Conservation (phyloP, 2,888 invertebrate genomes). For the Eupithecia inturbata region DNA sequence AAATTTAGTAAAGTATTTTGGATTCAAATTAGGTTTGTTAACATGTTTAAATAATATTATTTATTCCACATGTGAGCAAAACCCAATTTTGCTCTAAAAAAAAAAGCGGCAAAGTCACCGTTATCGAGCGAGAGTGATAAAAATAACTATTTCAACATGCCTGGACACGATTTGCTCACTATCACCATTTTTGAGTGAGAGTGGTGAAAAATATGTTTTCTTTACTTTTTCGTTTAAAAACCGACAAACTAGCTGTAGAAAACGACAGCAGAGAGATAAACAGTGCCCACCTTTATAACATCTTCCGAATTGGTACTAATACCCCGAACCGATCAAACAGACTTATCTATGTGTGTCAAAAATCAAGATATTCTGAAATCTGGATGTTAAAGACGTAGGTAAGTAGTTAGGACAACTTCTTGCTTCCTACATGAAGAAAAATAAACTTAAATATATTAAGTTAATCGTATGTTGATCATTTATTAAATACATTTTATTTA, state of each 20-base stretch:
- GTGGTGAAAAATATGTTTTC: not conserved
- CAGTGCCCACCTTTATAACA: not conserved
- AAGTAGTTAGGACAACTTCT: not conserved
- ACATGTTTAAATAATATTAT: too few species aligned
- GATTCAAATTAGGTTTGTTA: too few species aligned
- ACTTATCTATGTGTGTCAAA: constrained; percentile 17
- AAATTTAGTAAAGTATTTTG: too few species aligned
- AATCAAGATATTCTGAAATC: constrained; percentile 9
- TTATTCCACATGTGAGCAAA: too few species aligned
- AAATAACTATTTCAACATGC: too few species aligned
- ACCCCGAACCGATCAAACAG: constrained; percentile 4
- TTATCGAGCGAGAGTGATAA: too few species aligned
- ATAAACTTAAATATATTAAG: not conserved
- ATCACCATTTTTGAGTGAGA: not conserved
- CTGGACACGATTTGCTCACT: too few species aligned
- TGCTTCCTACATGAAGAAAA: not conserved
- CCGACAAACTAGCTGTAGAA: not conserved
- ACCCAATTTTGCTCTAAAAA: too few species aligned
- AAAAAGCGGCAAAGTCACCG: too few species aligned
- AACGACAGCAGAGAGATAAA: not conserved
- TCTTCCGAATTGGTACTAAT: constrained; percentile 1
- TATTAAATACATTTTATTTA: too few species aligned
- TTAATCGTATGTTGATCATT: too few species aligned
- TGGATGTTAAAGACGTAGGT: not conserved
- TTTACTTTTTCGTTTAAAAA: not conserved